Percentiles rank a stretch among this genome's conserved stretches.
These are phyloP conservation scores for Odontocolon sp. DNA, from an alignment of 2,888 invertebrate species.

Conservation along the genomic window DNA sequence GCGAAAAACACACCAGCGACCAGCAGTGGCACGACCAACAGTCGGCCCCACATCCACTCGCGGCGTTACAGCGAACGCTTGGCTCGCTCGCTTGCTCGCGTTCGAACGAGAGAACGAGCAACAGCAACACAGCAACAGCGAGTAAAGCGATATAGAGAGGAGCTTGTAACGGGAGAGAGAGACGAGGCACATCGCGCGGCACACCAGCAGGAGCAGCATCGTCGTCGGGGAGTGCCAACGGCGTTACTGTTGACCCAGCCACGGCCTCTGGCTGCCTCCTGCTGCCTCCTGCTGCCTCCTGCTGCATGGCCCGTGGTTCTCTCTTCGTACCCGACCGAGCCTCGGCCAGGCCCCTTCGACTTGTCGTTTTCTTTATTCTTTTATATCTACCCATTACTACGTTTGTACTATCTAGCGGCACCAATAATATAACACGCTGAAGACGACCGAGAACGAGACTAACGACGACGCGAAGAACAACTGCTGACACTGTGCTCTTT, in stretches of 20 bases:
- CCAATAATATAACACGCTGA: too few relatives aligned
- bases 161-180: conserved; percentile 15
- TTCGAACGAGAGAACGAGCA: conserved; percentile 57
- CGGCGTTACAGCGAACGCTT: conserved; percentile 31
- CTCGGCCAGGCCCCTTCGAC: conserved; percentile 61
- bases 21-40: conserved; percentile 49
- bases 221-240: conserved; percentile 78
- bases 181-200: conserved; percentile 1
- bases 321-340: conserved; percentile 51
- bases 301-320: conserved; percentile 28
- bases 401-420: neutral
- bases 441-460: neutral
- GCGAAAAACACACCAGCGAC: conserved; percentile 72
- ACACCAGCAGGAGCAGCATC: conserved; percentile 64
- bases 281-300: too few relatives aligned
- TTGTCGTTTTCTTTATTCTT: neutral
- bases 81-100: conserved; percentile 49
- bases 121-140: neutral
- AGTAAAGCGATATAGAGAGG: neutral
- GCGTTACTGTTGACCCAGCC: conserved; percentile 80
- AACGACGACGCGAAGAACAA: conserved; percentile 8
- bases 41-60: conserved; percentile 56
- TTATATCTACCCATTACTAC: neutral
- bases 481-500: conserved; percentile 62
- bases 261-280: too few relatives aligned